Conservation (phyloP, 1,140 invertebrate genomes). For the Conus betulinus region DNA sequence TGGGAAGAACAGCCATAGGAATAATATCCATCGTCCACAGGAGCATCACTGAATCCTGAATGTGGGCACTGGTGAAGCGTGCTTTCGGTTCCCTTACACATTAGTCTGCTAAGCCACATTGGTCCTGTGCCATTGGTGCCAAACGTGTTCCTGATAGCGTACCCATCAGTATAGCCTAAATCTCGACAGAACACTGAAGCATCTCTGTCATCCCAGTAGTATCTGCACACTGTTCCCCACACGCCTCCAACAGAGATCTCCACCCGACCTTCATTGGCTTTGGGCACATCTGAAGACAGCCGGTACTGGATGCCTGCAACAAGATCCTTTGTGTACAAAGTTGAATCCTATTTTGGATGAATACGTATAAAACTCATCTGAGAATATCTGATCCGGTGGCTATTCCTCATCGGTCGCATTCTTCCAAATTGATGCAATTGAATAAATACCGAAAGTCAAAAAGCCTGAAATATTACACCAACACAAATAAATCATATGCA, state of each 20-base stretch:
- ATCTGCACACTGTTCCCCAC: constrained; percentile 71
- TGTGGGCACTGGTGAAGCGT: constrained; percentile 59
- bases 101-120: constrained; percentile 66
- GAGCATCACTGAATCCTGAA: constrained; percentile 58
- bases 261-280: constrained; percentile 80
- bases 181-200: constrained; percentile 64
- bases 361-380: too few species aligned
- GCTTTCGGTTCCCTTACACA: constrained; percentile 64
- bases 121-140: constrained; percentile 64
- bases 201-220: constrained; percentile 63
- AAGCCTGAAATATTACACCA: too few species aligned
- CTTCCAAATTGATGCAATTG: too few species aligned
- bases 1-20: constrained; percentile 55
- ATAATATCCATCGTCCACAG: constrained; percentile 20
- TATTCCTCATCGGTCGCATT: too few species aligned
- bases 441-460: too few species aligned
- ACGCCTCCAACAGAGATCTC: constrained; percentile 80
- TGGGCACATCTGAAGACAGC: constrained; percentile 17
- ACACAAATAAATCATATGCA: too few species aligned
- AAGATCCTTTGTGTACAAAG: not conserved
- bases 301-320: constrained; percentile 44
- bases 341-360: too few species aligned
- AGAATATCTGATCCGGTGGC: too few species aligned
- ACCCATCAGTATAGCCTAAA: constrained; percentile 59
- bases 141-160: constrained; percentile 46